Conservation (phyloP, 2,888 invertebrate species). For the Dolichopus griseipennis region DNA sequence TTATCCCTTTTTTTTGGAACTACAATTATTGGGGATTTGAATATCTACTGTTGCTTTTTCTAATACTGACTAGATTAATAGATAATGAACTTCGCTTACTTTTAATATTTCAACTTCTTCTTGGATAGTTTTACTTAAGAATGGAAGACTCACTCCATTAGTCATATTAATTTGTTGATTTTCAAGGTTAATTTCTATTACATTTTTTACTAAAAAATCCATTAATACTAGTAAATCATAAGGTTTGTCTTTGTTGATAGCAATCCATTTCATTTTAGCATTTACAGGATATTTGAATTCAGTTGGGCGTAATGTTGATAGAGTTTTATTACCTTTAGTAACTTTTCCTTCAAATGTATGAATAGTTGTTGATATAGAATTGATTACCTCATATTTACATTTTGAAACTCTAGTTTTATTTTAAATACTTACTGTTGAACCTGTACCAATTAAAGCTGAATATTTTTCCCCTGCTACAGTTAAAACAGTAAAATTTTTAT, state of each 20-base stretch:
- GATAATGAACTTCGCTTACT: too few relatives aligned
- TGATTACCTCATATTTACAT: neutral
- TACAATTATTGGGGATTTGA: too few relatives aligned
- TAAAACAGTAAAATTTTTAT: conserved; percentile 15
- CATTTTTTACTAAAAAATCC: conserved; percentile 19
- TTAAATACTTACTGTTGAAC: conserved; percentile 1
- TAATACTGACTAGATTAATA: too few relatives aligned
- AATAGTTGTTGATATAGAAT: neutral
- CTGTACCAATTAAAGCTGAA: neutral
- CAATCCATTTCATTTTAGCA: conserved; percentile 18
- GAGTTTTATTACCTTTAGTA: conserved; percentile 13
- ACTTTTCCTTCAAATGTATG: conserved; percentile 17
- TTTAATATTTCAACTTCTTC: too few relatives aligned
- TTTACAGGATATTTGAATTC: conserved; percentile 17
- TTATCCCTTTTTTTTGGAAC: too few relatives aligned
- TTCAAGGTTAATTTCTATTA: conserved; percentile 15
- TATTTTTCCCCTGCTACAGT: conserved; percentile 9
- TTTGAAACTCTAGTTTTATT: neutral
- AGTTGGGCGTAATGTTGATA: conserved; percentile 15
- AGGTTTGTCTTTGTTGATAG: conserved; percentile 16
- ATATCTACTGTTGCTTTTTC: too few relatives aligned
- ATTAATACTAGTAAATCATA: conserved; percentile 17
- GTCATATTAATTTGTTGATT: conserved; percentile 17
- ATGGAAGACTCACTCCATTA: too few relatives aligned
- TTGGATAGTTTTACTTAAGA: too few relatives aligned